Percentiles rank a stretch among this genome's conserved stretches.
phyloP scores from a whole-genome alignment of 2,113 vertebrate species.

The Syrrhaptes paradoxus region DNA sequence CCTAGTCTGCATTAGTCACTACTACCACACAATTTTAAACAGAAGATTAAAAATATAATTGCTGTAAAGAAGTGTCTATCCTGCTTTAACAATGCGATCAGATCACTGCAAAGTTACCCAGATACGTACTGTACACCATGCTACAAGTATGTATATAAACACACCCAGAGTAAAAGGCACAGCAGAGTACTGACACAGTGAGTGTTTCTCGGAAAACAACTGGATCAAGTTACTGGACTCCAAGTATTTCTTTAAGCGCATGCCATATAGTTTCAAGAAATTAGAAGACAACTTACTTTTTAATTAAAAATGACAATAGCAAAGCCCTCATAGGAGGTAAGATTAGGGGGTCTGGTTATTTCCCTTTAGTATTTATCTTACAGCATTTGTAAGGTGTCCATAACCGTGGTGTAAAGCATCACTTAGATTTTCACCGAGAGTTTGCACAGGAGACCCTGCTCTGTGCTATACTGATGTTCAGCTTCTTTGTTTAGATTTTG shows the following conservation, averaged over 20 bases:
- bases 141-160: neutral
- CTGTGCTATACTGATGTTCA: neutral
- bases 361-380: neutral
- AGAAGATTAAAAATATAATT: neutral
- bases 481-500: conserved; percentile 25
- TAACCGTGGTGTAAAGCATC: neutral
- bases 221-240: neutral
- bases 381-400: neutral
- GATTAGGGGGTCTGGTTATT: neutral
- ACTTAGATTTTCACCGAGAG: neutral
- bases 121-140: neutral
- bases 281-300: neutral
- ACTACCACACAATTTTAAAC: neutral
- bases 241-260: neutral
- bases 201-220: neutral
- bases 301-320: neutral
- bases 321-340: neutral
- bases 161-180: neutral
- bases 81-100: neutral
- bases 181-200: neutral
- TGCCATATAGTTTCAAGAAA: neutral
- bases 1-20: conserved; percentile 38
- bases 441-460: neutral
- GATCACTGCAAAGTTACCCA: neutral
- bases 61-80: conserved; percentile 5